Conservation (phyloP, 1,140 invertebrate genomes). For the Eulimnadia texana region DNA sequence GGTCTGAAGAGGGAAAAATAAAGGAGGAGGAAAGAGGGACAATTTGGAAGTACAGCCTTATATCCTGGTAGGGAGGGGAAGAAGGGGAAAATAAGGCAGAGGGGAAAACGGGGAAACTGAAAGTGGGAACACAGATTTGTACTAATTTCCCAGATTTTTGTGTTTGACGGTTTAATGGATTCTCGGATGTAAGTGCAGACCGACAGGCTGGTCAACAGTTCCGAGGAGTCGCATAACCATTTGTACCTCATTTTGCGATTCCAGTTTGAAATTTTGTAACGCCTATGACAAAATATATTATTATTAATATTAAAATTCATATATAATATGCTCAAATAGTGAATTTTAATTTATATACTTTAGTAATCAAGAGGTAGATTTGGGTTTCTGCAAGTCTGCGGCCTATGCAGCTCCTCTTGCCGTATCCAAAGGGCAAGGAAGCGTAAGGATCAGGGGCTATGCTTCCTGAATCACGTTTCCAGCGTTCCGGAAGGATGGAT, state of each 20-base stretch:
- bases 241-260: conserved; percentile 6
- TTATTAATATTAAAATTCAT: not conserved
- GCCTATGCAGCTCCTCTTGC: conserved; percentile 65
- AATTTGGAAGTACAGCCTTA: too few relatives aligned
- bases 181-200: not conserved
- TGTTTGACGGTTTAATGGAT: too few relatives aligned
- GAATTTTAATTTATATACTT: too few relatives aligned
- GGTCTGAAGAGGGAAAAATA: too few relatives aligned
- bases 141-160: too few relatives aligned
- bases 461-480: conserved; percentile 33
- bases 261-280: not conserved
- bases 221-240: conserved; percentile 14
- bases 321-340: too few relatives aligned
- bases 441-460: conserved; percentile 38
- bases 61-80: too few relatives aligned
- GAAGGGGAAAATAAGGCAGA: too few relatives aligned
- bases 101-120: too few relatives aligned
- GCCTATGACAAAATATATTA: not conserved
- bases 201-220: conserved; percentile 12
- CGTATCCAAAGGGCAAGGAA: conserved; percentile 67
- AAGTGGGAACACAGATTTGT: too few relatives aligned
- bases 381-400: conserved; percentile 59
- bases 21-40: too few relatives aligned
- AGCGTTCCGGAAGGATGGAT: conserved; percentile 58
- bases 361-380: conserved; percentile 38